phyloP scores from a whole-genome alignment of 2,113 vertebrate genomes.

The Sylvilagus bachmani region DNA sequence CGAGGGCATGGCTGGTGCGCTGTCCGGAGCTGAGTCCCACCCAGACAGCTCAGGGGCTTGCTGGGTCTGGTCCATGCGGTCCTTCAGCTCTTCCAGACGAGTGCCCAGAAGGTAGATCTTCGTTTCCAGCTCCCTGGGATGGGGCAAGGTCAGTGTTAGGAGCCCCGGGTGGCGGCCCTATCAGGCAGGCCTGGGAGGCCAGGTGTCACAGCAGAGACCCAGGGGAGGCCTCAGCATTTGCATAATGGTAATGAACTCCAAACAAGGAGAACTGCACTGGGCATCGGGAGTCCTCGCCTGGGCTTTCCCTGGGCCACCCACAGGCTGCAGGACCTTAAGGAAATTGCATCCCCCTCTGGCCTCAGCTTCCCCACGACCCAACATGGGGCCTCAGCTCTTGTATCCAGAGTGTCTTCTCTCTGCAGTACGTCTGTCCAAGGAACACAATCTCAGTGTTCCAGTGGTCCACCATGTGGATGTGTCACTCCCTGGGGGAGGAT shows the following conservation, averaged over 20 bases:
- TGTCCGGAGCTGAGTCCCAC: not conserved
- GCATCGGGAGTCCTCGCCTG: not conserved
- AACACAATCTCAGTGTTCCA: not conserved
- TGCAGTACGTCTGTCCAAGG: not conserved
- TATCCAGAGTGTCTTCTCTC: not conserved
- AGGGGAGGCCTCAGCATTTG: not conserved
- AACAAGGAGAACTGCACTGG: not conserved
- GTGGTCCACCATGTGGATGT: not conserved
- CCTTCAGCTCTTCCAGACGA: slow-evolving; percentile 92
- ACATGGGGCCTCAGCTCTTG: not conserved
- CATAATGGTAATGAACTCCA: not conserved
- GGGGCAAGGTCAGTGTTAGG: not conserved
- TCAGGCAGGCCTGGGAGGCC: not conserved
- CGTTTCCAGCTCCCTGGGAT: slow-evolving; percentile 91
- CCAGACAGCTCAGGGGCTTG: not conserved
- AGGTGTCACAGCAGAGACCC: no score
- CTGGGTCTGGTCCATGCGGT: slow-evolving; percentile 84
- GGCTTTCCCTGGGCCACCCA: not conserved
- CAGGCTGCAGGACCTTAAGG: not conserved
- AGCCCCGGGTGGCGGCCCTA: accelerated
- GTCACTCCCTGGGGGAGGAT: not conserved
- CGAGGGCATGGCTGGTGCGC: not conserved
- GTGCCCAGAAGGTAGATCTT: slow-evolving; percentile 92
- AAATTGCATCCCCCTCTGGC: no score
- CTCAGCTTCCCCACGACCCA: not conserved